Percentiles rank a stretch among this genome's conserved stretches.
Conservation (phyloP, 2,888 invertebrate genomes). For the Patella depressa region DNA sequence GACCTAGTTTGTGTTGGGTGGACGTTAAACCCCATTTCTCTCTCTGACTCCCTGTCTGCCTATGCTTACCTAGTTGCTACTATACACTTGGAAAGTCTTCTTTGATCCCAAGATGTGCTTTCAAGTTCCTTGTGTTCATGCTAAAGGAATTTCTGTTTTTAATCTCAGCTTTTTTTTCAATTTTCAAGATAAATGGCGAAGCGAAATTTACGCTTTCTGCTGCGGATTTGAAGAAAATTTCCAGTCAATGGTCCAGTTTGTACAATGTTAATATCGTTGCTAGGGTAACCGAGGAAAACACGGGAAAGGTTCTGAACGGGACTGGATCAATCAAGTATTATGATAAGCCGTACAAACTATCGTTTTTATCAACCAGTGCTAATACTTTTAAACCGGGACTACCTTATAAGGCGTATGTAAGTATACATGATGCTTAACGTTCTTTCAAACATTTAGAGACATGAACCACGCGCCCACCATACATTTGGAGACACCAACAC, state of each 20-base stretch:
- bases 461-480: no score
- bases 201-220: constrained; percentile 14
- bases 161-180: neutral
- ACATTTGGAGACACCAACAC: no score
- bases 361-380: constrained; percentile 81
- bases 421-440: constrained; percentile 44
- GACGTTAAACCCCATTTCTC: no score
- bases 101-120: no score
- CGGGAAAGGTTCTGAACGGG: constrained; percentile 86
- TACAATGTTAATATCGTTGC: constrained; percentile 74
- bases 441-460: no score
- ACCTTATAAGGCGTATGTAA: constrained; percentile 84
- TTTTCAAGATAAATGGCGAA: constrained; percentile 25
- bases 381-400: constrained; percentile 90
- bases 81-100: no score
- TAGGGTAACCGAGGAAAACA: constrained; percentile 89
- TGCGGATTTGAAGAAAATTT: constrained; percentile 17
- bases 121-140: no score
- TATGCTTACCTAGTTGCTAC: no score
- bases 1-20: no score
- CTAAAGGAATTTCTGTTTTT: no score
- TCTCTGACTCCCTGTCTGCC: no score
- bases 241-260: neutral
- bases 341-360: constrained; percentile 82
- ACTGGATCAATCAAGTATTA: constrained; percentile 82